Base-by-base conservation (phyloP, 2,888 invertebrate species). In the Eupithecia tripunctaria region DNA sequence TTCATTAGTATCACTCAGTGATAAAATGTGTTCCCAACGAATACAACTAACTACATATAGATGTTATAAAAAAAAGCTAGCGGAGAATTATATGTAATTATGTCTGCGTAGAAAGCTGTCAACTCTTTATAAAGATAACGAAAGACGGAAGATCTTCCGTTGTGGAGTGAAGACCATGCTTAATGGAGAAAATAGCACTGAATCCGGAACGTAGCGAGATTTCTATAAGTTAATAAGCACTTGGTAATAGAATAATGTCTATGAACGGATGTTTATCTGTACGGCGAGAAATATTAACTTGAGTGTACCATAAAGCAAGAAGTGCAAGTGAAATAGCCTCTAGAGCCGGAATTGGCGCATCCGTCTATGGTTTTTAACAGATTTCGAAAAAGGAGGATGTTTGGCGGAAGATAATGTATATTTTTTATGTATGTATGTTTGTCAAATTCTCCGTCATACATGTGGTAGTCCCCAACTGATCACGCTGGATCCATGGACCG, bases 131-230 rank as follows among this genome's bases (percentile, higher is more conserved):
- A 68, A n/a, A 60, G 21, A 25, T 51, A 51, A 51, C 12, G 1
- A 51, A 51, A 8, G 12, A 21, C 21, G 4, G 51, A 18, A 29
- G 32, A 56, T 14, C n/a, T n/a, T 15, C 12, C 18, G 36, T 51
- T 51, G 32, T 32, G 41, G 43, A n/a, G 56, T 0, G 51, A 71
- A 56, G 43, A 69, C 68, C 74, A 71, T 74, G 68, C 32, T 47
- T 64, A 69, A 69, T 71, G 56, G 60, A 68, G 68, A 68, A 71
- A 67, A 76, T 63, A 18, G 66, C 38, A 36, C 56, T 43, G 41
- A 32, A 51, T 67, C 65, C 68, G 71, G 69, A 60, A 67, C 62
- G 29, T 12, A 21, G 12, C 51, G 29, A 32, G 62, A 36, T 70
- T 70, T 73, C 67, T 73, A 67, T 56, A 64, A 64, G 14, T 41